phyloP scores from a whole-genome alignment of 2,113 vertebrate genomes.

The Misgurnus mizolepis region DNA sequence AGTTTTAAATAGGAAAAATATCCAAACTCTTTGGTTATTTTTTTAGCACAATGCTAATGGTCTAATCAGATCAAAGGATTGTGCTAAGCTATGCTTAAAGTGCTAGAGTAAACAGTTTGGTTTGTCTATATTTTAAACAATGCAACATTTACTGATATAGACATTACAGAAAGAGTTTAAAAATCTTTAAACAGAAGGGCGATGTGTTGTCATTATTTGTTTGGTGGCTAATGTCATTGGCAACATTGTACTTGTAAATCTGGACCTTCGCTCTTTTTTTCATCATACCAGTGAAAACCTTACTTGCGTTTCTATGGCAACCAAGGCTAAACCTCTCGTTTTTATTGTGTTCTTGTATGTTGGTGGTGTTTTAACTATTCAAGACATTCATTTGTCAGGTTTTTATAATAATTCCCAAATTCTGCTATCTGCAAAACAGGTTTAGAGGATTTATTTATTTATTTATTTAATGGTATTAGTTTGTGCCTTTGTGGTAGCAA shows the following conservation, averaged over 20 bases:
- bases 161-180: no score
- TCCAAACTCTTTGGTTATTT: no score
- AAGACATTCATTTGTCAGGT: background rate
- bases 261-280: constrained; percentile 5
- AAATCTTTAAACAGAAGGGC: background rate
- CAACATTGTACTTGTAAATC: constrained; percentile 35
- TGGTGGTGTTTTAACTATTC: constrained; percentile 20
- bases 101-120: no score
- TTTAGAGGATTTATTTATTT: background rate
- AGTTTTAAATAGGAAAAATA: no score
- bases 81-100: no score
- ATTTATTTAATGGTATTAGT: no score
- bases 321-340: constrained; percentile 30
- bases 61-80: no score
- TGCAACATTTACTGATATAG: no score
- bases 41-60: no score
- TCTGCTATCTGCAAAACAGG: background rate
- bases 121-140: no score
- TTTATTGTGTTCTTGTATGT: background rate
- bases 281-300: constrained; percentile 22
- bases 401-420: background rate
- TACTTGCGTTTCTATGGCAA: constrained; percentile 25
- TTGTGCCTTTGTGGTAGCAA: no score
- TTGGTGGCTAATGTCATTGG: constrained; percentile 25
- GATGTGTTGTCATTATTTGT: background rate